A percentile compares a stretch with the other conserved stretches of the same genome.
phyloP scores from a whole-genome alignment of 1,140 invertebrate genomes.

The Drosophila tsacasi region DNA sequence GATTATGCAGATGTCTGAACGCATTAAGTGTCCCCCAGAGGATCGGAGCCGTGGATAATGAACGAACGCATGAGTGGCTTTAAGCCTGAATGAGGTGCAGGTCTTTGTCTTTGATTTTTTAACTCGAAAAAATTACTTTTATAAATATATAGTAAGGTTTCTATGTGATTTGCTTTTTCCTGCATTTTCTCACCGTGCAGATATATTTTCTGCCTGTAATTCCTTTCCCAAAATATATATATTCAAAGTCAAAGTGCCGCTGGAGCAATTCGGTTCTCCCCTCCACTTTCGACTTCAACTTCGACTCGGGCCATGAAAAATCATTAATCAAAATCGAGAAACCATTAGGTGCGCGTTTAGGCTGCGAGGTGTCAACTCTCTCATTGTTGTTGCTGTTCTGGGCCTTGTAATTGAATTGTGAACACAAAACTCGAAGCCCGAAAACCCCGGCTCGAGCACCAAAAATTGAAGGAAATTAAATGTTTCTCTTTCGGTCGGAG shows the following conservation, averaged over 20 bases:
- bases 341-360: constrained; percentile 68
- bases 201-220: constrained; percentile 15
- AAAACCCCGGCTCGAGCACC: neutral
- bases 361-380: constrained; percentile 64
- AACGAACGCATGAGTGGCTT: constrained; percentile 12
- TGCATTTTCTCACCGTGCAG: constrained; percentile 3
- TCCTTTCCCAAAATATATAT: constrained; percentile 18
- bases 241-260: constrained; percentile 41
- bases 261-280: constrained; percentile 28
- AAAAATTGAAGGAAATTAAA: constrained; percentile 50
- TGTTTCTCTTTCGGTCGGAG: constrained; percentile 25
- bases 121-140: neutral
- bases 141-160: neutral
- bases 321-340: constrained; percentile 78
- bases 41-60: constrained; percentile 2
- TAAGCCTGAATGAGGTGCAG: neutral
- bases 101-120: neutral
- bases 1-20: constrained; percentile 73
- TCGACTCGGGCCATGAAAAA: constrained; percentile 19
- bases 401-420: constrained; percentile 78
- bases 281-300: constrained; percentile 42
- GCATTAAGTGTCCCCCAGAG: constrained; percentile 59
- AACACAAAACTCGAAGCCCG: constrained; percentile 34
- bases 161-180: neutral
- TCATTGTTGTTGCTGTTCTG: constrained; percentile 57